Evolutionary conservation across 1,140 invertebrate genomes (phyloP).

Genomic region (Drosophila lowei): DNA sequence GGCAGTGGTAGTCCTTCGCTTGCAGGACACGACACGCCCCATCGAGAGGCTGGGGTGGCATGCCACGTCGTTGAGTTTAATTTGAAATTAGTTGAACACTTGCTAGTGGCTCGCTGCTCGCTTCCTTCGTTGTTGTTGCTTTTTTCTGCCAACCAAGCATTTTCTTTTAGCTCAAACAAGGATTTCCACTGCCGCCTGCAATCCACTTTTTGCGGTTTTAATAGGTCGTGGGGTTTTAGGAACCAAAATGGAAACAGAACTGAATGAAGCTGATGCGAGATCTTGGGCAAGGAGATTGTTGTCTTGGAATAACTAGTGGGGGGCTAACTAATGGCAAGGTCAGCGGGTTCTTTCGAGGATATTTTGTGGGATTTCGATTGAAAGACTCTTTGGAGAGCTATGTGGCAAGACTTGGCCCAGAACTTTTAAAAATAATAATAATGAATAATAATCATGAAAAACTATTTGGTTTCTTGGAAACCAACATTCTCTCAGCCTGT

Average conservation of each 20-base stretch:
- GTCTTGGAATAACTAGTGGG: too few species aligned
- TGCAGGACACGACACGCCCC: constrained; percentile 17
- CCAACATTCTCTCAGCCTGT: too few species aligned
- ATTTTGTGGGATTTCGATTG: too few species aligned
- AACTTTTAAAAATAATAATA: too few species aligned
- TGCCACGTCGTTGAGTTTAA: constrained; percentile 65
- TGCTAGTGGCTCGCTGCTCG: constrained; percentile 28
- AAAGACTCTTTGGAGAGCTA: too few species aligned
- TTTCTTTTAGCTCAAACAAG: constrained; percentile 46
- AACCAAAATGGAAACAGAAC: not conserved
- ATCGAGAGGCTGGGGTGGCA: not conserved
- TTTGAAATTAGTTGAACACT: constrained; percentile 74
- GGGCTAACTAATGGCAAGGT: too few species aligned
- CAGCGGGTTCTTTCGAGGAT: too few species aligned
- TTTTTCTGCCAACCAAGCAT: constrained; percentile 59
- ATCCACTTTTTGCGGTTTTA: constrained; percentile 15
- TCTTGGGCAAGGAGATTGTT: too few species aligned
- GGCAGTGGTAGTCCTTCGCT: constrained; percentile 33
- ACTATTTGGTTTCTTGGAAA: too few species aligned
- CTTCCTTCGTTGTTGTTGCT: constrained; percentile 1
- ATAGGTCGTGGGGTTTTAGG: constrained; percentile 40
- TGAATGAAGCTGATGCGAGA: too few species aligned
- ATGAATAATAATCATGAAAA: too few species aligned
- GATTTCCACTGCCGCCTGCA: constrained; percentile 2
- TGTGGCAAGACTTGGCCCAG: too few species aligned